These are phyloP conservation scores for Bimastos eiseni DNA, from an alignment of 2,888 invertebrate species.

Conservation along the genomic window DNA sequence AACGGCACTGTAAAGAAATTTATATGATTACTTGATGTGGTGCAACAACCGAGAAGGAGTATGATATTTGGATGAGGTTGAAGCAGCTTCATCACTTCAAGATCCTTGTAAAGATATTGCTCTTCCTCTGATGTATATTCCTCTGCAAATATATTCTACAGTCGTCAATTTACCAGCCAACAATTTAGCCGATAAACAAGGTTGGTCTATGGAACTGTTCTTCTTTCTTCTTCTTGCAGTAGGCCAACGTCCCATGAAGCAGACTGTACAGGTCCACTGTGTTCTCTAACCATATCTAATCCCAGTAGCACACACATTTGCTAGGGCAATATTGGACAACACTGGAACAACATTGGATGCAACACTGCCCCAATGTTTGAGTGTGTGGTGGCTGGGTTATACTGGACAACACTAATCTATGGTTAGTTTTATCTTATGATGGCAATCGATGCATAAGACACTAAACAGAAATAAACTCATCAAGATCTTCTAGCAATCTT, in stretches of 20 bases:
- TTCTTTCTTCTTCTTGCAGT: too few relatives aligned
- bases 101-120: conserved; percentile 41
- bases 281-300: not conserved
- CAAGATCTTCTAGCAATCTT: too few relatives aligned
- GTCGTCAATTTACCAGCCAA: not conserved
- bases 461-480: too few relatives aligned
- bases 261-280: not conserved
- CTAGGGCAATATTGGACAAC: too few relatives aligned
- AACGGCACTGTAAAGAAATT: not conserved
- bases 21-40: conserved; percentile 34
- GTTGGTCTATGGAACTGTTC: too few relatives aligned
- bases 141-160: conserved; percentile 31
- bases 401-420: too few relatives aligned
- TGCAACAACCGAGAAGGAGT: conserved; percentile 43
- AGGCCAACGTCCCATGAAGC: not conserved
- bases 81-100: conserved; percentile 42
- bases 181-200: not conserved
- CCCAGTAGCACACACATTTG: not conserved
- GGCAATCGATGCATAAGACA: too few relatives aligned
- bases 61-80: conserved; percentile 46
- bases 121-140: conserved; percentile 40
- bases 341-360: too few relatives aligned
- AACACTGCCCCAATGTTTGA: too few relatives aligned
- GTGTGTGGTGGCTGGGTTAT: too few relatives aligned
- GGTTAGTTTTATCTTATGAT: too few relatives aligned